A percentile compares a stretch with the other conserved stretches of the same genome.
These are phyloP conservation scores for Scaeva pyrastri DNA, from an alignment of 2,888 invertebrate species.

Conservation along the genomic window DNA sequence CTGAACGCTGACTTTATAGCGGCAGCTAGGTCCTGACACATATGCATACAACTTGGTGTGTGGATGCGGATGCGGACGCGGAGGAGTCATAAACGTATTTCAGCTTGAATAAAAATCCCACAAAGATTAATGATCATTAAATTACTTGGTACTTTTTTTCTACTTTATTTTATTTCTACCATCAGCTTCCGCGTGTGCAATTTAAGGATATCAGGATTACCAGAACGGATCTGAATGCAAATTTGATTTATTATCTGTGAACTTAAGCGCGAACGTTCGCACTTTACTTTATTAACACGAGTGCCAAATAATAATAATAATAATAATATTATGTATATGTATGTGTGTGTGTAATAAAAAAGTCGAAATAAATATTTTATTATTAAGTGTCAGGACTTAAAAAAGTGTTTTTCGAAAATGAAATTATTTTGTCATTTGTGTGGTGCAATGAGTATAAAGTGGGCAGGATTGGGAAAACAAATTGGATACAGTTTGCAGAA, in stretches of 20 bases:
- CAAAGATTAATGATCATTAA: constrained; percentile 74
- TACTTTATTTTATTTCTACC: not conserved
- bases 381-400: constrained; percentile 21
- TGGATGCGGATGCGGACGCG: no score
- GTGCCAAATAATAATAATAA: constrained; percentile 26
- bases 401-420: constrained; percentile 9
- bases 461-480: not conserved
- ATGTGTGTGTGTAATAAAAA: constrained; percentile 6
- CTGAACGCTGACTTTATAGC: not conserved
- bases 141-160: constrained; percentile 58
- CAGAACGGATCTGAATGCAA: constrained; percentile 54
- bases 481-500: not conserved
- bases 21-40: not conserved
- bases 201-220: constrained; percentile 56
- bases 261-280: constrained; percentile 52
- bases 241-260: constrained; percentile 60
- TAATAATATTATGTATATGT: not conserved
- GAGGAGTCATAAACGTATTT: constrained; percentile 52
- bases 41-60: constrained; percentile 27
- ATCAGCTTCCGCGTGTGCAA: constrained; percentile 17
- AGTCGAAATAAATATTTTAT: constrained; percentile 28
- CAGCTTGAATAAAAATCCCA: constrained; percentile 48
- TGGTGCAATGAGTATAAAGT: not conserved
- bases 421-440: constrained; percentile 27
- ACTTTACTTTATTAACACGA: constrained; percentile 45